Evolutionary conservation across 1,140 invertebrate species (phyloP), one percentile per base, ranked within the genome.

Genomic region (Sesamia nonagrioides): DNA sequence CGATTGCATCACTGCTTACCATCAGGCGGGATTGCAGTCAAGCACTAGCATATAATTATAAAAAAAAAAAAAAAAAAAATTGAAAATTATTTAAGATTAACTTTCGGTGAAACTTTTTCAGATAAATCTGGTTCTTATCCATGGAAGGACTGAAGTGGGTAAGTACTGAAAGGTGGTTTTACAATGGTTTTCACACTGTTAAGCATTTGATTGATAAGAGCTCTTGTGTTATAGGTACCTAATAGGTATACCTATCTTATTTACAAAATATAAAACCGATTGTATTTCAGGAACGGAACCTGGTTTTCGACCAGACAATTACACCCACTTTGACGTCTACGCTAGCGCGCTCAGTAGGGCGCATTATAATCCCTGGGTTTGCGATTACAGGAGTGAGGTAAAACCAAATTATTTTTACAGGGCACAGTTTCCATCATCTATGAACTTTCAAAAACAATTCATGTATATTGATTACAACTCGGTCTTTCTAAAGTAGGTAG

Each of bases 131-230:
- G 58, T 45, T 48, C 35, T 48, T 27, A 75, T 75, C 18, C 58
- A 50, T 35, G 73, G 56, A 5, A 61, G 58, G 18, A 37, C 73
- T 33, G 73, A 75, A 35, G 42, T 75, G 21, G 73, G 73, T 75
- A 37, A 75, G 73, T 50, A 60, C 18, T 9, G 13, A 56, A 56
- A 56, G 0, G 18, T 56, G 18, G 33, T 56, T 11, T 2, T 21
- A 15, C 18, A 54, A 21, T 21, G 17, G 8, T 13, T 2, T 11
- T 4, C 45, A 5, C n/a, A 11, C n/a, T 54, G 4, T 54, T 54
- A n/a, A 17, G 50, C 27, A 27, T n/a, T 17, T 6, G 50, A 33
- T 27, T 27, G 27, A 27, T 27, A 27, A 27, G 27, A 27, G 27
- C 27, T 27, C 27, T 27, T 1, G 1, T 27, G 27, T 27, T 27